Evolutionary conservation across 2,888 invertebrate genomes (phyloP).

Genomic region (Melolontha melolontha): DNA sequence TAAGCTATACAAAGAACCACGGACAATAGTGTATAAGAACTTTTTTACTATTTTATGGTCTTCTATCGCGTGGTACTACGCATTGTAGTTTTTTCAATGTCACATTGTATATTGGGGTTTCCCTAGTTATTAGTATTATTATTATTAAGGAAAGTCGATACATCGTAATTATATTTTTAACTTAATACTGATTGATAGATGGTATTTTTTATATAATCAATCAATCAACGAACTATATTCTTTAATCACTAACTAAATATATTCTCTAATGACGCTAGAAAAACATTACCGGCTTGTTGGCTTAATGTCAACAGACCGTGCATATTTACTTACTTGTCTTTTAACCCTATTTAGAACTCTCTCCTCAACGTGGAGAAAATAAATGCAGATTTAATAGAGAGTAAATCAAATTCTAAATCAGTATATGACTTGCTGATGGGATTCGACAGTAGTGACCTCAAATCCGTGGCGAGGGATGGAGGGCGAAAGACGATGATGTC

Average conservation of each 20-base stretch:
- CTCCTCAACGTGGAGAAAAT: constrained; percentile 44
- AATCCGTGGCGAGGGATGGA: constrained; percentile 59
- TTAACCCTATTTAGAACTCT: constrained; percentile 22
- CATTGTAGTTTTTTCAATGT: too few species aligned
- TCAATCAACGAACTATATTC: constrained; percentile 13
- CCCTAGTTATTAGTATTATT: too few species aligned
- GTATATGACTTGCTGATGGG: constrained; percentile 65
- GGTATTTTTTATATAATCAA: neutral
- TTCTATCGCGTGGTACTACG: too few species aligned
- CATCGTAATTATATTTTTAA: too few species aligned
- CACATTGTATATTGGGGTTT: too few species aligned
- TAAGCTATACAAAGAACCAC: too few species aligned
- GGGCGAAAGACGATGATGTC: constrained; percentile 43
- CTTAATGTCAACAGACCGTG: neutral
- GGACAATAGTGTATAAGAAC: too few species aligned
- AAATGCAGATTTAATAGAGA: constrained; percentile 54
- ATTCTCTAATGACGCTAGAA: neutral
- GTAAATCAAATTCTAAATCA: constrained; percentile 63
- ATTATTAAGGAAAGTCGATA: too few species aligned
- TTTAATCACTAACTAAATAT: neutral
- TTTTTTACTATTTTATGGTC: too few species aligned
- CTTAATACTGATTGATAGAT: too few species aligned
- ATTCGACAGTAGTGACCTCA: constrained; percentile 66
- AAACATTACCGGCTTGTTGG: constrained; percentile 1
- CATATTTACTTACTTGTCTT: constrained; percentile 17